A percentile compares a stretch with the other conserved stretches of the same genome.
Conservation (phyloP, 2,888 invertebrate genomes). For the Eucera pruinosa region DNA sequence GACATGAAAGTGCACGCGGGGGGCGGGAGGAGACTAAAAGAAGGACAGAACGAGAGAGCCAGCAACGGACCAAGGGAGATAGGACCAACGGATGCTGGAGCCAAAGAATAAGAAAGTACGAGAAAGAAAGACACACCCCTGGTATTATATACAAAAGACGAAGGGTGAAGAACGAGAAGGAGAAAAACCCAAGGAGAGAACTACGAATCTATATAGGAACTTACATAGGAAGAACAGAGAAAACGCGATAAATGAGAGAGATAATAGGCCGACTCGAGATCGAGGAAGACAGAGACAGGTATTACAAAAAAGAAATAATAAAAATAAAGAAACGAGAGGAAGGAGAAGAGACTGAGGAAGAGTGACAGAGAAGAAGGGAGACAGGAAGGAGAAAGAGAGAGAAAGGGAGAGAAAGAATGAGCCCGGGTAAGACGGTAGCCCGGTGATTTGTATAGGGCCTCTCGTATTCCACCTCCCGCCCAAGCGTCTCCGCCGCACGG, state of each 20-base stretch:
- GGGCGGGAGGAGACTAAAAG: constrained; percentile 36
- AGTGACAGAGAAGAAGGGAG: constrained; percentile 43
- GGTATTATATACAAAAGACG: constrained; percentile 35
- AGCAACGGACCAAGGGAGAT: constrained; percentile 62
- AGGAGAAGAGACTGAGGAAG: constrained; percentile 25
- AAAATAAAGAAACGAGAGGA: constrained; percentile 22
- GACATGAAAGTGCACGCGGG: constrained; percentile 56
- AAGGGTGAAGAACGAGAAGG: constrained; percentile 30
- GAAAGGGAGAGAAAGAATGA: constrained; percentile 69
- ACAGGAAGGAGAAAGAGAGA: constrained; percentile 62
- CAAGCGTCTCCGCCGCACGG: constrained; percentile 71
- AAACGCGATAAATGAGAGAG: constrained; percentile 74
- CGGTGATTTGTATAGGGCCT: constrained; percentile 84
- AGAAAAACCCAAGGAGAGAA: constrained; percentile 45
- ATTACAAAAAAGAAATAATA: constrained; percentile 25
- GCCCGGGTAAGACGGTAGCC: constrained; percentile 83
- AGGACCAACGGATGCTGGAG: constrained; percentile 33
- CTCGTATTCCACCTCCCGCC: constrained; percentile 79
- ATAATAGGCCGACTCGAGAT: constrained; percentile 65
- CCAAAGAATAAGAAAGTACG: neutral
- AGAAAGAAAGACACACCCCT: constrained; percentile 21
- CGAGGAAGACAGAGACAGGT: constrained; percentile 50
- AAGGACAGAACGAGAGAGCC: constrained; percentile 48
- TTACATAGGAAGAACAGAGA: constrained; percentile 39
- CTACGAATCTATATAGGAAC: neutral